Evolutionary conservation across 37 sponge, comb jelly and placozoan genomes (phyloP), one percentile per base, ranked within the genome.

Genomic region (Petrosia ficiformis): DNA sequence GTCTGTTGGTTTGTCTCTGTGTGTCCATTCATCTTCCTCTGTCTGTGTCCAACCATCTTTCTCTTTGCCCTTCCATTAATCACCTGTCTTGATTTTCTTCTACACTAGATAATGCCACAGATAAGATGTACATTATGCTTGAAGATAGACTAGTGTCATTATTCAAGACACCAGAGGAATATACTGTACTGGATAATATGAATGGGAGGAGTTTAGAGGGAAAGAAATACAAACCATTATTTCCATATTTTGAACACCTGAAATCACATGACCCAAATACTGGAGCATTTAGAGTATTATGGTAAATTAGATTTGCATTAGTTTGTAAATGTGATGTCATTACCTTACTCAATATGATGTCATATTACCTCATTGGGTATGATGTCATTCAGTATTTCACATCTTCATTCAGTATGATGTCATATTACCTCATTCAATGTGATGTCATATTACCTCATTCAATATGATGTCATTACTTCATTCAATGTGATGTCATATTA

Each of bases 101-200:
- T 64, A 19, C 44, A 39, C 30, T 54, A 80, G 93, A 92, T 67
- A 77, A 75, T 1, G 70, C 65, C 35, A 80, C 72, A 29, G 77
- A 65, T 14, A 78, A 57, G 44, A 70, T 81, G 59, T 94, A 92
- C 81, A 94, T 97, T 44, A 57, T 97, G 88, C 77, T 97, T 85
- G 92, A 97, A 64, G 88, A 78, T 36, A 35, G 98, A 10, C 74
- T 97, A 57, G 79, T 43, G 0, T 86, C 90, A 28, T 78, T 97
- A 58, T 97, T 87, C 89, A 94, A 97, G 90, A 67, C 25, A 1
- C 69, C 65, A 36, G 88, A 88, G 21, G 98, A 97, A 68, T 97
- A 94, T 71, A 78, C 76, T 25, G 67, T 91, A 25, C 56, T 97
- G 39, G 92, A 91, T 32, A 68, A 64, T 77, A 71, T 82, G 59